Conservation (phyloP, 2,797 vertebrate genomes). For the Taeniopygia guttata region DNA sequence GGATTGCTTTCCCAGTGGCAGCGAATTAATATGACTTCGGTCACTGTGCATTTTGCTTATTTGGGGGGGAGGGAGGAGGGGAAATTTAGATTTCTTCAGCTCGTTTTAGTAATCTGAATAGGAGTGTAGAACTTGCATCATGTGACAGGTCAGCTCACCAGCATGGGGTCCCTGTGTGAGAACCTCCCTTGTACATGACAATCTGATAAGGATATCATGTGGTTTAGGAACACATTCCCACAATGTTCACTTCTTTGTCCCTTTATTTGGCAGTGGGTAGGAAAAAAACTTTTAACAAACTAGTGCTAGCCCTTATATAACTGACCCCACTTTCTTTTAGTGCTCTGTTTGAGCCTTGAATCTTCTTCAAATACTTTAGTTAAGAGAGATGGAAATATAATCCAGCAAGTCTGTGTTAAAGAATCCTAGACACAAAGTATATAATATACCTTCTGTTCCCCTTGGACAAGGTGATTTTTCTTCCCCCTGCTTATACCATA, state of each 20-base stretch:
- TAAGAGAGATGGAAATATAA: constrained; percentile 48
- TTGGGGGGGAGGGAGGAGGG: neutral
- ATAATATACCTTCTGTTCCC: constrained; percentile 41
- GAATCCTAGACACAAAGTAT: constrained; percentile 30
- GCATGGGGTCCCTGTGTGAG: constrained; percentile 63
- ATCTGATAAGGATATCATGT: constrained; percentile 70
- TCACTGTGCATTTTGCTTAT: neutral
- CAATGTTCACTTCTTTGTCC: constrained; percentile 59
- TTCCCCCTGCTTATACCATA: constrained; percentile 34
- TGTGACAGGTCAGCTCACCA: constrained; percentile 56
- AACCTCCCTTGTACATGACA: constrained; percentile 65
- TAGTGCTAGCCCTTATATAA: neutral
- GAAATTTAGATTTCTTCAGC: constrained; percentile 14
- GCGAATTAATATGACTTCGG: neutral
- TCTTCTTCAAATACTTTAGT: constrained; percentile 37
- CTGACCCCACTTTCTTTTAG: constrained; percentile 22
- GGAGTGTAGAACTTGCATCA: constrained; percentile 29
- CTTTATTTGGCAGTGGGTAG: constrained; percentile 37
- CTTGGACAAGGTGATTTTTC: constrained; percentile 53
- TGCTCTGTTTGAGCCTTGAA: constrained; percentile 5
- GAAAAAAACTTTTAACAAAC: constrained; percentile 15
- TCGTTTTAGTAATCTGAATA: constrained; percentile 55
- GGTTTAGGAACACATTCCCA: constrained; percentile 61
- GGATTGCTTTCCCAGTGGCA: neutral
- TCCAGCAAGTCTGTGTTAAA: constrained; percentile 42